phyloP scores from a whole-genome alignment of 2,113 vertebrate species.

The Forbesichthys agassizii region DNA sequence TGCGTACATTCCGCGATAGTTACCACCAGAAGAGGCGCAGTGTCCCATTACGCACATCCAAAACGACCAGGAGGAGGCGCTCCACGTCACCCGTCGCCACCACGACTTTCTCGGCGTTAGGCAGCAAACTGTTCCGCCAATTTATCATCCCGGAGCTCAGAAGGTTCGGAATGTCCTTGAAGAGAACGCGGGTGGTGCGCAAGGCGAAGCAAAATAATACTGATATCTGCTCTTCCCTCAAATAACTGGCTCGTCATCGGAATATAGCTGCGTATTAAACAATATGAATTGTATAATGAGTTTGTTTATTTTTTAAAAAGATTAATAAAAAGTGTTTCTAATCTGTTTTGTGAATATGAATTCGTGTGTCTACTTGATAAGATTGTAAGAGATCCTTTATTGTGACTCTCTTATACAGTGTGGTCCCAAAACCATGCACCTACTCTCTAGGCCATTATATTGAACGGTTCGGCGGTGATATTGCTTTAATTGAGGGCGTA shows the following conservation, averaged over 20 bases:
- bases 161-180: slow-evolving; percentile 31
- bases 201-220: background rate
- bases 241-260: no score
- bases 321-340: background rate
- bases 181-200: background rate
- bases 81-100: slow-evolving; percentile 12
- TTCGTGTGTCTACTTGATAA: background rate
- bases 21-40: slow-evolving; percentile 76
- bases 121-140: slow-evolving; percentile 67
- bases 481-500: no score
- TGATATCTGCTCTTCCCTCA: no score
- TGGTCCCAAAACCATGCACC: no score
- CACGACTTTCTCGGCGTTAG: slow-evolving; percentile 50
- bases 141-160: slow-evolving; percentile 73
- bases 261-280: no score
- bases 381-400: no score
- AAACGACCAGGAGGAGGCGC: slow-evolving; percentile 41
- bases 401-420: no score
- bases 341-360: background rate
- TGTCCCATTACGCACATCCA: slow-evolving; percentile 49
- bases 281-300: background rate
- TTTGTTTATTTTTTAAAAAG: background rate
- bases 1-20: slow-evolving; percentile 61
- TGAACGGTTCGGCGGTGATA: no score
- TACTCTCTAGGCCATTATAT: no score